Percentiles rank a stretch among this genome's conserved stretches.
Conservation (phyloP, 2,113 vertebrate species). For the Tetraodon nigroviridis region DNA sequence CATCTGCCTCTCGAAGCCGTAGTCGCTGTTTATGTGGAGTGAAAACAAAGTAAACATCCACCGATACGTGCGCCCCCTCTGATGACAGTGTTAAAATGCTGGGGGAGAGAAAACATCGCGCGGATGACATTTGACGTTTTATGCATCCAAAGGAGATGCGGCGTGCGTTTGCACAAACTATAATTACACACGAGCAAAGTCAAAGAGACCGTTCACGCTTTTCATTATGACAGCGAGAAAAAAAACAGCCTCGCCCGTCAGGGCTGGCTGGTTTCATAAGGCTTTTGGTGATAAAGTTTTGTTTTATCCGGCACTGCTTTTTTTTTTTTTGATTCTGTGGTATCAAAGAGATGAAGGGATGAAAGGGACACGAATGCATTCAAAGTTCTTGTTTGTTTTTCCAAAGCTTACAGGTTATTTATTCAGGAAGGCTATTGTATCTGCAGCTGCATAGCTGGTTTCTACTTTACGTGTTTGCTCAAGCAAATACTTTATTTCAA, state of each 20-base stretch:
- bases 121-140: constrained; percentile 26
- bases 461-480: too few relatives aligned
- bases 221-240: constrained; percentile 17
- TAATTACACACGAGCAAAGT: constrained; percentile 32
- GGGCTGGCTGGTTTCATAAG: constrained; percentile 9
- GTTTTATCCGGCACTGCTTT: neutral
- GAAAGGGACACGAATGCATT: constrained; percentile 2
- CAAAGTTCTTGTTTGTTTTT: constrained; percentile 1
- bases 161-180: constrained; percentile 26
- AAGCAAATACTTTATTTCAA: too few relatives aligned
- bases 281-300: constrained; percentile 23
- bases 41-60: neutral
- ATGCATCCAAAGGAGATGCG: constrained; percentile 28
- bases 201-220: constrained; percentile 20
- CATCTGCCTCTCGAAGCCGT: constrained; percentile 86
- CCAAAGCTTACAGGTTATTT: neutral
- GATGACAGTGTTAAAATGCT: too few relatives aligned
- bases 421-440: neutral
- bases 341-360: constrained; percentile 23
- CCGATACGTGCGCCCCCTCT: neutral
- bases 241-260: constrained; percentile 10
- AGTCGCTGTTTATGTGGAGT: constrained; percentile 73
- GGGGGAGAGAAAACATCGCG: constrained; percentile 2
- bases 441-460: neutral
- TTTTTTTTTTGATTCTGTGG: too few relatives aligned